Evolutionary conservation across 2,888 invertebrate species (phyloP).

Genomic region (Ectemnius cavifrons): DNA sequence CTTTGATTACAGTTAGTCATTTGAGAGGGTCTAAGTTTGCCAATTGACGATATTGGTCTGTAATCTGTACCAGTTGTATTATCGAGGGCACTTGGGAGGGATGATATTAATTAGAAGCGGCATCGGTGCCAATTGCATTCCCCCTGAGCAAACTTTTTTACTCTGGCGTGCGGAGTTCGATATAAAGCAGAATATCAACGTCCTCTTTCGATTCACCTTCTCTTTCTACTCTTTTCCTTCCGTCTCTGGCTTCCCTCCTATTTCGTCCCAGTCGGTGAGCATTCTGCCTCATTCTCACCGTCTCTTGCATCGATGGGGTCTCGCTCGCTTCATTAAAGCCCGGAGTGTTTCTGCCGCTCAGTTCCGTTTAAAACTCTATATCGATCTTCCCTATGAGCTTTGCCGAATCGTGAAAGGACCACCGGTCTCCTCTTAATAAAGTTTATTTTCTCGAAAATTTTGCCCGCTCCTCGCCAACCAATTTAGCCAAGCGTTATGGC

Average conservation of each 20-base stretch:
- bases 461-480: background rate
- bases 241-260: background rate
- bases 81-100: background rate
- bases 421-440: slow-evolving; percentile 3
- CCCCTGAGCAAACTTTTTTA: slow-evolving; percentile 37
- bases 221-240: background rate
- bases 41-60: too few species aligned
- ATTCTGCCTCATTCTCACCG: slow-evolving; percentile 1
- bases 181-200: slow-evolving; percentile 51
- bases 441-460: background rate
- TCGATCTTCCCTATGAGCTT: slow-evolving; percentile 11
- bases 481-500: background rate
- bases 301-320: background rate
- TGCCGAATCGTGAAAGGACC: slow-evolving; percentile 30
- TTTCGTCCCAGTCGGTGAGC: background rate
- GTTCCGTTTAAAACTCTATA: slow-evolving; percentile 24
- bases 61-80: background rate
- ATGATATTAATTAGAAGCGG: slow-evolving; percentile 36
- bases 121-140: slow-evolving; percentile 21
- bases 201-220: slow-evolving; percentile 36
- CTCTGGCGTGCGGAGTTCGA: slow-evolving; percentile 40
- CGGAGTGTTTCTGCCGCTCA: slow-evolving; percentile 24
- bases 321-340: slow-evolving; percentile 25
- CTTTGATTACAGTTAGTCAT: too few species aligned
- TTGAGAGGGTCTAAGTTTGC: too few species aligned